Conservation (phyloP, 2,888 invertebrate species). For the Erebia ligea region DNA sequence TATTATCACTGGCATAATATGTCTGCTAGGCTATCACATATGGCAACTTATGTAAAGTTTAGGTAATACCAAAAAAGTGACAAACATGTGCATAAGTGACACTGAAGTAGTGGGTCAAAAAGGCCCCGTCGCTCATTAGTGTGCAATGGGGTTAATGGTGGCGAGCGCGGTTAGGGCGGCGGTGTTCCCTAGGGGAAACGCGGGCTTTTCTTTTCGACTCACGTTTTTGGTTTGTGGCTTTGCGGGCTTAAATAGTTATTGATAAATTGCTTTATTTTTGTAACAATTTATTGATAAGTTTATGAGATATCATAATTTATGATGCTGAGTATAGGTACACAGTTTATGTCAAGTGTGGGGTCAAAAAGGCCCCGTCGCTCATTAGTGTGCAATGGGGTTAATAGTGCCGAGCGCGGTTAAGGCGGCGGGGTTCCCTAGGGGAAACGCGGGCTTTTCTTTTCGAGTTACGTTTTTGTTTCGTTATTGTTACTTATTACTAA, state of each 20-base stretch:
- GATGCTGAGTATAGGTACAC: too few relatives aligned
- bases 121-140: slow-evolving; percentile 27
- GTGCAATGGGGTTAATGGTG: slow-evolving; percentile 48
- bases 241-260: slow-evolving; percentile 40
- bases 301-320: too few relatives aligned
- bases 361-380: slow-evolving; percentile 30
- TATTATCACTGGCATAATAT: too few relatives aligned
- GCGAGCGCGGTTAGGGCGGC: slow-evolving; percentile 32
- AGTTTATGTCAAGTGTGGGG: slow-evolving; percentile 17
- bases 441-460: slow-evolving; percentile 41
- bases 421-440: slow-evolving; percentile 48
- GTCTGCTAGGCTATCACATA: neutral
- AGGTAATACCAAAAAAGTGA: neutral
- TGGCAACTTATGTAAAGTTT: neutral
- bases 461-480: slow-evolving; percentile 48
- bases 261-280: too few relatives aligned
- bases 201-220: slow-evolving; percentile 44
- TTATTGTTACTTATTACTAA: too few relatives aligned
- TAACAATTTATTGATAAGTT: neutral
- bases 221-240: slow-evolving; percentile 56
- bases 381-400: slow-evolving; percentile 43
- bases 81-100: neutral
- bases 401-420: slow-evolving; percentile 45
- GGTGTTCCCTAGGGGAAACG: slow-evolving; percentile 49
- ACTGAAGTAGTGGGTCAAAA: neutral